Percentiles rank a stretch among this genome's conserved stretches.
Conservation (phyloP, 2,113 vertebrate genomes). For the Lampris megalopsis region DNA sequence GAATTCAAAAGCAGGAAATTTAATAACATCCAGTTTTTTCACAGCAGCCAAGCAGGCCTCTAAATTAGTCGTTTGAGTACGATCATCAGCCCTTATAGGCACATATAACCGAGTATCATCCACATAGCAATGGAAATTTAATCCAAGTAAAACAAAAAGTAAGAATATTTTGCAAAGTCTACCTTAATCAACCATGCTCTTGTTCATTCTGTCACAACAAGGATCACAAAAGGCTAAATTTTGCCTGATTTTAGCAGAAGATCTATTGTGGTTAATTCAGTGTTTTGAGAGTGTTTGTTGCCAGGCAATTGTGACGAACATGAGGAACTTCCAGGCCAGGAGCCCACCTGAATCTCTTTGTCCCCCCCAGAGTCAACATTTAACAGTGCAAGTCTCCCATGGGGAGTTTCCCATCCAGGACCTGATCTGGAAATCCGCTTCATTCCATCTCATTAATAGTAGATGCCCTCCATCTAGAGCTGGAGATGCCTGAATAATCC, state of each 20-base stretch:
- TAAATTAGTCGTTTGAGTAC: too few species aligned
- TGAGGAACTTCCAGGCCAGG: constrained; percentile 55
- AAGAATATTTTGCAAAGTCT: not conserved
- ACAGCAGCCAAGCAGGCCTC: too few species aligned
- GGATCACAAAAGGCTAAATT: not conserved
- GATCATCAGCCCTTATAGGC: too few species aligned
- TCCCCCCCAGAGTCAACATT: constrained; percentile 67
- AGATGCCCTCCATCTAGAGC: constrained; percentile 68
- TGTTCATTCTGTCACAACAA: constrained; percentile 6
- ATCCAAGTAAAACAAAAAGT: not conserved
- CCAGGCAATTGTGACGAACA: constrained; percentile 49
- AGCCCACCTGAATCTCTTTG: constrained; percentile 62
- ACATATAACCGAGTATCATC: too few species aligned
- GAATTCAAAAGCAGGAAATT: too few species aligned
- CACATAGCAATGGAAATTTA: too few species aligned
- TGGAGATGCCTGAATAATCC: constrained; percentile 73
- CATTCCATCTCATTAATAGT: constrained; percentile 79
- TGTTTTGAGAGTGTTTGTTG: constrained; percentile 24
- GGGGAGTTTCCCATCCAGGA: constrained; percentile 51
- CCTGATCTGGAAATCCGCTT: constrained; percentile 74
- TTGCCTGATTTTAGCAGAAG: not conserved
- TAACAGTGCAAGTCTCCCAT: constrained; percentile 62
- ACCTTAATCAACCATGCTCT: not conserved
- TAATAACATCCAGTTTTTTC: too few species aligned
- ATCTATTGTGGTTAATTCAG: not conserved